A percentile compares a stretch with the other conserved stretches of the same genome.
Evolutionary conservation across 92 coral and sea anemone genomes (phyloP).

Genomic region (Parazoanthus swiftii): DNA sequence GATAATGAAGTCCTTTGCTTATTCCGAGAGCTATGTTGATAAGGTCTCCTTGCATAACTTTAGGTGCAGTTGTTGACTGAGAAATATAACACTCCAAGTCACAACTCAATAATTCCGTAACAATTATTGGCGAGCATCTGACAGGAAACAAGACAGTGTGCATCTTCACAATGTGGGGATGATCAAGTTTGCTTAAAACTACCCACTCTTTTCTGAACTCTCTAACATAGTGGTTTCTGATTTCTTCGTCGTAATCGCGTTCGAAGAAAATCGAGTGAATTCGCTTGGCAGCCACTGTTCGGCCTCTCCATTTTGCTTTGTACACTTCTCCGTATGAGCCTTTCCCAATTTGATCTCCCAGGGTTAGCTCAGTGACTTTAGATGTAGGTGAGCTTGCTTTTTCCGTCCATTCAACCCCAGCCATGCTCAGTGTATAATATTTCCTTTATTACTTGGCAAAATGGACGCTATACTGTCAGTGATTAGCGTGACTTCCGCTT

Average conservation of each 20-base stretch:
- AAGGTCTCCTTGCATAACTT: slow-evolving; percentile 48
- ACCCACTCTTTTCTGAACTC: slow-evolving; percentile 73
- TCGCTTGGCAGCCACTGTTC: slow-evolving; percentile 69
- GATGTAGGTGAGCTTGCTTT: neutral
- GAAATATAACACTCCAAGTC: slow-evolving; percentile 61
- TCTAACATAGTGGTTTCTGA: slow-evolving; percentile 42
- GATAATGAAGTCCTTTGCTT: slow-evolving; percentile 67
- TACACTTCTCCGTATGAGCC: slow-evolving; percentile 83
- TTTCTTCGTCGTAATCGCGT: slow-evolving; percentile 52
- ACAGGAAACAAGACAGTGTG: slow-evolving; percentile 61
- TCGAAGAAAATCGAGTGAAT: slow-evolving; percentile 59
- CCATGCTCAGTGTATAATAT: slow-evolving; percentile 2
- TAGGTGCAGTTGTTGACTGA: slow-evolving; percentile 58
- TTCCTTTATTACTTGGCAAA: too few relatives aligned
- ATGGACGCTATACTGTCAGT: too few relatives aligned
- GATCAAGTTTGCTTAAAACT: slow-evolving; percentile 57
- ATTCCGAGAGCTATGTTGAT: slow-evolving; percentile 59
- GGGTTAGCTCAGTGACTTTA: slow-evolving; percentile 9
- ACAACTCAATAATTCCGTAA: slow-evolving; percentile 73
- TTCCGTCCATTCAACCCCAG: neutral
- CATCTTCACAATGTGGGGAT: slow-evolving; percentile 75
- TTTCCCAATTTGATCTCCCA: slow-evolving; percentile 61
- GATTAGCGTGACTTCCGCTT: too few relatives aligned
- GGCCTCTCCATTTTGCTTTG: slow-evolving; percentile 69
- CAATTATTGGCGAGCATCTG: slow-evolving; percentile 62